phyloP scores from a whole-genome alignment of 2,113 vertebrate species.

The Isurus oxyrinchus region DNA sequence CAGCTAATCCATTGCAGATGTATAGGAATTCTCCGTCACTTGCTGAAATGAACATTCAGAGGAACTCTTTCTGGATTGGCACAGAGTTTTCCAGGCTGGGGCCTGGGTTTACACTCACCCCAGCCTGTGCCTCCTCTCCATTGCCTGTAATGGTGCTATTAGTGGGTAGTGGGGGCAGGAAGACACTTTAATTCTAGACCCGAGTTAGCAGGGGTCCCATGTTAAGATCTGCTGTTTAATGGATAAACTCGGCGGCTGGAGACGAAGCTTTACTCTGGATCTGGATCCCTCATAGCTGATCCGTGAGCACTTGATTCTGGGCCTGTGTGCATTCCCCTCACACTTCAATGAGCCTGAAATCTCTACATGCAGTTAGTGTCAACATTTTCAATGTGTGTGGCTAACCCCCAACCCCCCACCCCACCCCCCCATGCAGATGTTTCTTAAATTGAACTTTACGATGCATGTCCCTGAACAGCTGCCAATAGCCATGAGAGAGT shows the following conservation, averaged over 20 bases:
- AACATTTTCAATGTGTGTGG: background rate
- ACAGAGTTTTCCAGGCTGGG: too few species aligned
- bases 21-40: background rate
- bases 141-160: too few species aligned
- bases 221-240: background rate
- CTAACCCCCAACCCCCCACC: background rate
- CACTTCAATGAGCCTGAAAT: background rate
- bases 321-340: background rate
- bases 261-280: background rate
- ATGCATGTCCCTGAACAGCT: background rate
- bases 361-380: background rate
- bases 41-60: background rate
- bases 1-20: background rate
- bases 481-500: too few species aligned
- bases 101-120: too few species aligned
- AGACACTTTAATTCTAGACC: background rate
- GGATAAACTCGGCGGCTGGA: background rate
- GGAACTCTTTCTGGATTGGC: background rate
- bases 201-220: too few species aligned
- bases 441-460: background rate
- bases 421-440: background rate
- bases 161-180: too few species aligned
- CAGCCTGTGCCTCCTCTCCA: too few species aligned
- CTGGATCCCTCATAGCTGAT: background rate
- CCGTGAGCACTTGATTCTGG: background rate